Base-by-base conservation (phyloP, 2,113 vertebrate species). In the Melanerpes formicivorus region DNA sequence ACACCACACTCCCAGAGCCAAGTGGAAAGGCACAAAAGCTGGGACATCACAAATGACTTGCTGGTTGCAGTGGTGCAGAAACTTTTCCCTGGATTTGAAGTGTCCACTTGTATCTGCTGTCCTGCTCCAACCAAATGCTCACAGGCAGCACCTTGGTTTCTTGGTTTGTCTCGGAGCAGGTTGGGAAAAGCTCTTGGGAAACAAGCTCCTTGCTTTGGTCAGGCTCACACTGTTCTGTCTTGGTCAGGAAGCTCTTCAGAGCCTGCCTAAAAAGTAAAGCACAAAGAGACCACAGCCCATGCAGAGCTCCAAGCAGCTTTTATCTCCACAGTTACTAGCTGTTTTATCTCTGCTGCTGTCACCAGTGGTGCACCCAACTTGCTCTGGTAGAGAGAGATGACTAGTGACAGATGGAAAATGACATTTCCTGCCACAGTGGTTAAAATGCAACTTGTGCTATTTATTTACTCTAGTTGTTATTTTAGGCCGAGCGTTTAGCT, bases 291-390 rank as follows among this genome's bases (percentile, higher is more conserved):
- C 77, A 52, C 25, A 77, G 32, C 30, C 62, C 29, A 6, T 0
- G 0, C 0, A 46, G 58, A 80, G 72, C 40, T 34, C 10, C 14
- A 32, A 73, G 8, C 29, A 63, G 90, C 56, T 70, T 50, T 80
- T 34, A 56, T 8, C 13, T 6, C 0, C 62, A 3, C 54, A 7
- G 78, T 15, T 27, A 58, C 22, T 67, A 70, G 73, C 60, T 40
- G 34, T 4, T 86, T 18, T 7, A 1, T 23, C 80, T 78, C 15
- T 84, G 5, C 58, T 30, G 29, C 22, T 65, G 16, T 44, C 26
- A 46, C 6, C 44, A 54, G 3, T 5, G 1, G 19, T 4, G 0
- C 5, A 27, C 18, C 69, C 44, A 18, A 0, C 22, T 16, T 14
- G 1, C 34, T 40, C 73, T 62, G 62, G 40, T 3, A 37, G 85